Conservation (phyloP, 2,888 invertebrate species). For the Lapara coniferarum region DNA sequence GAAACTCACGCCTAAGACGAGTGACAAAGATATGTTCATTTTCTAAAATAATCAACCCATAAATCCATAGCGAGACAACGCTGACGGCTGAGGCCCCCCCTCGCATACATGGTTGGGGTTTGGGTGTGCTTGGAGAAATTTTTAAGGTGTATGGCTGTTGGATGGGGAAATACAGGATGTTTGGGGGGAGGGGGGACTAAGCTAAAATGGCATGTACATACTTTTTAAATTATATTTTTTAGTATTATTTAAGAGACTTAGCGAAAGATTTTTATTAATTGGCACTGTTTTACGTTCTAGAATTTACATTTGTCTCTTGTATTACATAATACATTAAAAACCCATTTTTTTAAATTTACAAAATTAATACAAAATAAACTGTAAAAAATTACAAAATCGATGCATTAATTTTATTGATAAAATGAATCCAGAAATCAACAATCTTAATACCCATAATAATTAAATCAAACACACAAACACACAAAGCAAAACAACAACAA, state of each 20-base stretch:
- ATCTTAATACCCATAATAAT: background rate
- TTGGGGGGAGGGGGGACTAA: too few relatives aligned
- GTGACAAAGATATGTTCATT: constrained; percentile 59
- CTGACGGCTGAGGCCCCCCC: constrained; percentile 42
- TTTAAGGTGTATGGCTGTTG: background rate
- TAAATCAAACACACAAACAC: constrained; percentile 33
- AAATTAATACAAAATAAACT: too few relatives aligned
- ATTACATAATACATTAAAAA: too few relatives aligned
- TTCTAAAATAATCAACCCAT: constrained; percentile 61
- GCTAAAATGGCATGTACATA: too few relatives aligned
- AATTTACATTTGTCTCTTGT: too few relatives aligned
- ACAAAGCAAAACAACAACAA: constrained; percentile 32
- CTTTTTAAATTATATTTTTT: too few relatives aligned
- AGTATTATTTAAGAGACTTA: too few relatives aligned
- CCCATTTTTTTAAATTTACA: too few relatives aligned
- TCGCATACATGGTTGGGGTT: constrained; percentile 27
- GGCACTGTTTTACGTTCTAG: too few relatives aligned
- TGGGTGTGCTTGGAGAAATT: constrained; percentile 23
- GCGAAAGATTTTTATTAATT: too few relatives aligned
- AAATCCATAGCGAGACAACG: constrained; percentile 52
- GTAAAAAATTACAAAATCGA: too few relatives aligned
- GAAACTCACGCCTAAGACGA: constrained; percentile 43
- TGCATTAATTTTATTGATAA: background rate
- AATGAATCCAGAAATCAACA: background rate
- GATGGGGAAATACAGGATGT: too few relatives aligned